phyloP scores from a whole-genome alignment of 2,888 invertebrate genomes.

The Drosophila yooni region DNA sequence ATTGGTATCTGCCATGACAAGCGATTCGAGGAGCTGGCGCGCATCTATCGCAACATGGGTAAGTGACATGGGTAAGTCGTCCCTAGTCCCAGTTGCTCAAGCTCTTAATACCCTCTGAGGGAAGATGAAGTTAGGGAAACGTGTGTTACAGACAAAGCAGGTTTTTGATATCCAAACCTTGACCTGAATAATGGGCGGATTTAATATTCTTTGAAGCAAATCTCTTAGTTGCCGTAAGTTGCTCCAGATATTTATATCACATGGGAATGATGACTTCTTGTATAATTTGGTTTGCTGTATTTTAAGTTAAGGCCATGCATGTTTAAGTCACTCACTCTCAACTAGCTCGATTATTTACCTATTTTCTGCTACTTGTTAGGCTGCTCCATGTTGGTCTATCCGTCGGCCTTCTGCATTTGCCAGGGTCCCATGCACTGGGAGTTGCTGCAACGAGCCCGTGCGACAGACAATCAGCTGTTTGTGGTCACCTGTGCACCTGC shows the following conservation, averaged over 20 bases:
- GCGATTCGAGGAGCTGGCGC: constrained; percentile 95
- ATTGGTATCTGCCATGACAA: constrained; percentile 98
- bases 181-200: neutral
- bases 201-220: neutral
- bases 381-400: constrained; percentile 94
- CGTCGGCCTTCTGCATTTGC: constrained; percentile 91
- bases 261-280: neutral
- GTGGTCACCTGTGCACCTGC: constrained; percentile 95
- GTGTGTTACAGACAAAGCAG: neutral
- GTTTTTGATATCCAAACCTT: neutral
- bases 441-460: constrained; percentile 91
- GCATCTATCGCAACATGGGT: constrained; percentile 88
- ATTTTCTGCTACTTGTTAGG: constrained; percentile 85
- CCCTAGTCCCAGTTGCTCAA: neutral
- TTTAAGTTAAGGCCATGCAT: neutral
- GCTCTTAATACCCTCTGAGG: constrained; percentile 4
- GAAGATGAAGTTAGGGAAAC: neutral
- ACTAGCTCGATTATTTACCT: neutral
- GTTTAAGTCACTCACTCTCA: neutral
- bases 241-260: neutral
- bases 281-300: neutral
- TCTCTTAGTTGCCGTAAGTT: neutral
- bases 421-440: constrained; percentile 96
- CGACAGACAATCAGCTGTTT: constrained; percentile 95
- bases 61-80: constrained; percentile 23